These are phyloP conservation scores for Sicus ferrugineus DNA, from an alignment of 2,888 invertebrate genomes.

Conservation along the genomic window DNA sequence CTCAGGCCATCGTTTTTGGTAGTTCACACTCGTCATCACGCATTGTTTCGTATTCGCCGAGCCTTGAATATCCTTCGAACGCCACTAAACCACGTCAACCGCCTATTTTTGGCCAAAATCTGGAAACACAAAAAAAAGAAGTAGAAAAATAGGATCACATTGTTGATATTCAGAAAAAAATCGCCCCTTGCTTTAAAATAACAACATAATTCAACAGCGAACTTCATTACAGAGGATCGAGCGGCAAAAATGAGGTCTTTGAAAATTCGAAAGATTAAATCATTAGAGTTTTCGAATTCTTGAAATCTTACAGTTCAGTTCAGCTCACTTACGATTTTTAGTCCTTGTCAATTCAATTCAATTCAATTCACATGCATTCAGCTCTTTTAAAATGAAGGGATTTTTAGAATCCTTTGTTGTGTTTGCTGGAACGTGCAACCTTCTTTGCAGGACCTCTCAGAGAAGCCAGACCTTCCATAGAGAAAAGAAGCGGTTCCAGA, in stretches of 20 bases:
- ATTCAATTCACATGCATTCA: not conserved
- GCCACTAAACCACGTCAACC: slow-evolving; percentile 5
- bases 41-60: not conserved
- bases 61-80: not conserved
- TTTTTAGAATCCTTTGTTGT: slow-evolving; percentile 11
- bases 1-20: too few species aligned
- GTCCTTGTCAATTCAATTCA: not conserved
- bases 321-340: not conserved
- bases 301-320: too few species aligned
- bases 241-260: slow-evolving; percentile 6
- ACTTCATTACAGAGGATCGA: not conserved
- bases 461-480: slow-evolving; percentile 30
- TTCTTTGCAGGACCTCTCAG: slow-evolving; percentile 33
- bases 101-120: slow-evolving; percentile 31
- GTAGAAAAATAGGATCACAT: slow-evolving; percentile 9
- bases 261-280: slow-evolving; percentile 58
- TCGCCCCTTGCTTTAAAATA: slow-evolving; percentile 18
- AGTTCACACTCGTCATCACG: too few species aligned
- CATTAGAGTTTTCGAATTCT: slow-evolving; percentile 48
- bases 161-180: slow-evolving; percentile 10
- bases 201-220: slow-evolving; percentile 19
- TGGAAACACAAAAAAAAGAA: slow-evolving; percentile 31
- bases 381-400: slow-evolving; percentile 12
- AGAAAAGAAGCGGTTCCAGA: not conserved
- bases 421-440: slow-evolving; percentile 7